Evolutionary conservation across 2,888 invertebrate genomes (phyloP), one percentile per base, ranked within the genome.

Genomic region (Tortrix viridana): DNA sequence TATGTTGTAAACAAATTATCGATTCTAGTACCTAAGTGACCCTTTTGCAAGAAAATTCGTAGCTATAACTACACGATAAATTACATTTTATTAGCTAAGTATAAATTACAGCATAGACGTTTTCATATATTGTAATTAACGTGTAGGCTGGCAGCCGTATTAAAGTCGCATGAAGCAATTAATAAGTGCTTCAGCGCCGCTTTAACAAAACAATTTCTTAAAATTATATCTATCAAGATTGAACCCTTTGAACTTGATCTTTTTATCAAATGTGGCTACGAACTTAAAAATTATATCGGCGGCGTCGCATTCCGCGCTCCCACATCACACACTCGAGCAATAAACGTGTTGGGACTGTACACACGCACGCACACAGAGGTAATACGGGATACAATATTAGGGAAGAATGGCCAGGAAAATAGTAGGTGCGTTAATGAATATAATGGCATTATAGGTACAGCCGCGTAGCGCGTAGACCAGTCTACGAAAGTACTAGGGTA

Each of bases 181-280:
- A 62, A 57, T 62, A 62, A 57, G 50, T 52, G 50, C 37, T 46
- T 43, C 16, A 61, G 37, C 23, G 12, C 44, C 16, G 50, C 56
- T 37, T 43, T 37, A 37, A 62, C 50, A 43, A 58, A 63, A 58
- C 48, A 41, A 53, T 23, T 63, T 70, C 68, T 71, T 68, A 71
- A 75, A 69, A 59, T 67, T 73, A 74, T 83, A 82, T 82, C 74
- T 73, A 68, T 69, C 67, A 69, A 74, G 74, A 72, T 74, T 76
- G 74, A 77, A 78, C 87, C 88, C 85, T 89, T 86, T 89, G 89
- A 89, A 89, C 90, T 90, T 90, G 89, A 89, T 89, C 84, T 88
- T 84, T 86, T 89, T 90, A 90, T 90, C 89, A 84, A 83, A 79
- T 77, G 80, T 79, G 77, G 74, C 81, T 80, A 76, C 74, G 79